Evolutionary conservation across 2,888 invertebrate species (phyloP).

Genomic region (Metallyticus violacea): DNA sequence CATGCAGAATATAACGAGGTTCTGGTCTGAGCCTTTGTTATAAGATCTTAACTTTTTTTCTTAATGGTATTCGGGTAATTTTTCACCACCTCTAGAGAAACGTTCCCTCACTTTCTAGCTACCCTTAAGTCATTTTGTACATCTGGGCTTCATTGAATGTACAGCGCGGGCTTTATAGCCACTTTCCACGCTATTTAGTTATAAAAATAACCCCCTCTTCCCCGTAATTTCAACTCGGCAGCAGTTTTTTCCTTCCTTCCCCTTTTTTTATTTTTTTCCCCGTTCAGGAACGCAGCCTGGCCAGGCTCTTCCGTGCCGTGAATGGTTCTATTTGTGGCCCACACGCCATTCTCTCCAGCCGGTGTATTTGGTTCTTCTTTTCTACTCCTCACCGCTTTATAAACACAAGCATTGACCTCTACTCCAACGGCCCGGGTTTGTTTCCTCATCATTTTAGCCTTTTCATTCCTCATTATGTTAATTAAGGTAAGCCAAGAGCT

Average conservation of each 20-base stretch:
- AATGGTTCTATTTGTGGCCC: conserved; percentile 2
- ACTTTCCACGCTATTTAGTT: neutral
- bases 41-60: too few relatives aligned
- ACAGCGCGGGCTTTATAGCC: neutral
- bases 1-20: too few relatives aligned
- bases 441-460: neutral
- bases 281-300: neutral
- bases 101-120: neutral
- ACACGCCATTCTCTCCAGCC: neutral
- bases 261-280: neutral
- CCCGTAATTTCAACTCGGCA: neutral
- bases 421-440: neutral
- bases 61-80: neutral
- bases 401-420: neutral
- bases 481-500: too few relatives aligned
- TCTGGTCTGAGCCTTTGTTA: too few relatives aligned
- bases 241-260: neutral
- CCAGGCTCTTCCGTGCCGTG: neutral
- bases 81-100: neutral
- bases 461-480: neutral
- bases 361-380: neutral
- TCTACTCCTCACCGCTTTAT: neutral
- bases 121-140: neutral
- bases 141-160: neutral
- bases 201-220: neutral